Evolutionary conservation across 2,888 invertebrate genomes (phyloP).

Genomic region (Tortrix viridana): DNA sequence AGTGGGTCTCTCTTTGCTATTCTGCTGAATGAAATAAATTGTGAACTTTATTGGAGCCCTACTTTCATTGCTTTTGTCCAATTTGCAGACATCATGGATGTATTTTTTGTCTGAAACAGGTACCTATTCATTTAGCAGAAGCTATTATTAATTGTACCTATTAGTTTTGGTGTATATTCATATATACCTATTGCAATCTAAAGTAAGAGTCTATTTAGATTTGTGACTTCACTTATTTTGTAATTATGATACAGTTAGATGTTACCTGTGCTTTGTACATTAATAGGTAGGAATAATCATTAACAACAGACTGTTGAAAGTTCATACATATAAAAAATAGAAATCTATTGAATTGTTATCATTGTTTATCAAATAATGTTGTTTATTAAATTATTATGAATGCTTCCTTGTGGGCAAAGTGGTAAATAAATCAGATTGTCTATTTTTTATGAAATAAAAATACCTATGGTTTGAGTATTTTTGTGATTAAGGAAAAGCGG

Average conservation of each 20-base stretch:
- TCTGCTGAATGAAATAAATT: neutral
- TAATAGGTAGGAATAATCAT: constrained; percentile 57
- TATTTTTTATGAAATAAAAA: constrained; percentile 75
- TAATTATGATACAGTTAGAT: constrained; percentile 44
- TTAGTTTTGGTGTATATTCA: constrained; percentile 9
- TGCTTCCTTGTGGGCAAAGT: constrained; percentile 74
- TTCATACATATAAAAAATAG: constrained; percentile 73
- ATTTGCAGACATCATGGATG: neutral
- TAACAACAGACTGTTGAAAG: constrained; percentile 72
- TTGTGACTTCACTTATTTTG: constrained; percentile 29
- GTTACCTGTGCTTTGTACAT: constrained; percentile 48
- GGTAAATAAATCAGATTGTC: constrained; percentile 71
- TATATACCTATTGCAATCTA: neutral
- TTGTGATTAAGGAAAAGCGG: constrained; percentile 76
- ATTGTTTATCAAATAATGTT: constrained; percentile 81
- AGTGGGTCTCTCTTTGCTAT: too few species aligned
- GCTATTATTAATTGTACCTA: constrained; percentile 12
- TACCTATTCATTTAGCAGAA: constrained; percentile 12
- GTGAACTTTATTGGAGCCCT: neutral
- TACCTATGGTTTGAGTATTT: constrained; percentile 75
- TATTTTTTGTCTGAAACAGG: constrained; percentile 9
- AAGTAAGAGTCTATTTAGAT: constrained; percentile 25
- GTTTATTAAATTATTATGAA: constrained; percentile 80
- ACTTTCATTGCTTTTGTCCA: neutral
- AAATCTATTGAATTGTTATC: constrained; percentile 80